Evolutionary conservation across 2,797 vertebrate species (phyloP), one percentile per base, ranked within the genome.

Genomic region (Anas capensis): DNA sequence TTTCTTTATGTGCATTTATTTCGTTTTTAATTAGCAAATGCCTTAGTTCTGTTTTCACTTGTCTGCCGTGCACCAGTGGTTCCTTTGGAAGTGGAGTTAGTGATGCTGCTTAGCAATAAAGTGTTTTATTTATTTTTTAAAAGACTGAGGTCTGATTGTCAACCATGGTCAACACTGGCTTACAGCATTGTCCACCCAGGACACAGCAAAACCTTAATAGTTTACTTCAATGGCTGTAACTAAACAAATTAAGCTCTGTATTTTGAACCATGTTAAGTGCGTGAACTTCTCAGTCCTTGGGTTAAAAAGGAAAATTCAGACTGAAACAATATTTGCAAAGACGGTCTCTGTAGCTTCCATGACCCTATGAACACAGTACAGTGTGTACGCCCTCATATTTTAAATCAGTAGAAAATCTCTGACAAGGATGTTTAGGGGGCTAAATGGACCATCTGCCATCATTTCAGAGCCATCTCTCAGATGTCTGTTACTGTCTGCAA

Each of bases 21-120:
- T 65, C 58, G 26, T 1, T 84, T 88, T 58, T 66, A 71, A 27
- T 86, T 60, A 86, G 53, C 34, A 83, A 75, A 70, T 71, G 27
- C 61, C 64, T 90, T 14, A 20, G 14, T 73, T 70, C n/a, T 38
- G 17, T 19, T 70, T 69, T 80, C 66, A 16, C 70, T 73, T 73
- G 46, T 49, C 71, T 66, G 72, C 71, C 66, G 38, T 56, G 53
- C 53, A 79, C 3, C 5, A 26, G 44, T 26, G 20, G 38, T 70
- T 92, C 70, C 70, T 80, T 70, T 19, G 33, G 56, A 70, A 51
- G 31, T 3, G 61, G 73, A 29, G 17, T 44, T 53, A 26, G 60
- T 27, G 44, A 49, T 70, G 36, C 58, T 69, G 66, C 88, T 84
- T 14, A 81, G 60, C 66, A 14, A 58, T 70, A 26, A 82, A 51